phyloP scores from a whole-genome alignment of 2,888 invertebrate genomes.

The Folsomia candida region DNA sequence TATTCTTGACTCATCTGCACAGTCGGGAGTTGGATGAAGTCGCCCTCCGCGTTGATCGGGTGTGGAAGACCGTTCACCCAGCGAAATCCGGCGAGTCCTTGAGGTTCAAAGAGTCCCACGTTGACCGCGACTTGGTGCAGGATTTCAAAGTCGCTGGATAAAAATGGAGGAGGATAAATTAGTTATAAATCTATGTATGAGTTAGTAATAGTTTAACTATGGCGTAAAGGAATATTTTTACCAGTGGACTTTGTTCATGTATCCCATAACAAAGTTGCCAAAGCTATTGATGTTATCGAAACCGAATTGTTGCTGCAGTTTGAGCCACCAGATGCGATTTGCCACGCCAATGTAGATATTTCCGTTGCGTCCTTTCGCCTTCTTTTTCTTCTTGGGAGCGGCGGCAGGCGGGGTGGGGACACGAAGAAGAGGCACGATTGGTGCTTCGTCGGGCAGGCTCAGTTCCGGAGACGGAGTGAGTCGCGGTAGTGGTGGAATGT shows the following conservation, averaged over 20 bases:
- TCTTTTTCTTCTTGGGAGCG: conserved; percentile 16
- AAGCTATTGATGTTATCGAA: conserved; percentile 31
- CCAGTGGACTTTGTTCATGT: conserved; percentile 27
- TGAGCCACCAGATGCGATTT: conserved; percentile 31
- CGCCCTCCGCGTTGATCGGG: background rate
- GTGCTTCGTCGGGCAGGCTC: background rate
- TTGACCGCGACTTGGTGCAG: conserved; percentile 4
- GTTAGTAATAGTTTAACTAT: too few relatives aligned
- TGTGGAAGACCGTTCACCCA: conserved; percentile 14
- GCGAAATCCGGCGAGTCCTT: conserved; percentile 5
- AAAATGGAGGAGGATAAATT: background rate
- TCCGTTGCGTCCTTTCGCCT: conserved; percentile 34
- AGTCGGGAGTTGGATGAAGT: conserved; percentile 1
- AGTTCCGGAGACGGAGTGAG: conserved; percentile 3
- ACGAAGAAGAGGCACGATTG: background rate
- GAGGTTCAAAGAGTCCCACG: background rate
- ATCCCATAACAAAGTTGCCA: conserved; percentile 30
- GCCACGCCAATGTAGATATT: conserved; percentile 38
- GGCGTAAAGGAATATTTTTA: too few relatives aligned
- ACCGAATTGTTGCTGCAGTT: conserved; percentile 29
- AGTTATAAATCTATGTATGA: background rate
- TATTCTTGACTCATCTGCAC: background rate
- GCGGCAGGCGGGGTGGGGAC: background rate
- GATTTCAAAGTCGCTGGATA: conserved; percentile 5
- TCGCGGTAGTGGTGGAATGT: background rate